Evolutionary conservation across 1,140 invertebrate genomes (phyloP).

Genomic region (Coboldia fuscipes): DNA sequence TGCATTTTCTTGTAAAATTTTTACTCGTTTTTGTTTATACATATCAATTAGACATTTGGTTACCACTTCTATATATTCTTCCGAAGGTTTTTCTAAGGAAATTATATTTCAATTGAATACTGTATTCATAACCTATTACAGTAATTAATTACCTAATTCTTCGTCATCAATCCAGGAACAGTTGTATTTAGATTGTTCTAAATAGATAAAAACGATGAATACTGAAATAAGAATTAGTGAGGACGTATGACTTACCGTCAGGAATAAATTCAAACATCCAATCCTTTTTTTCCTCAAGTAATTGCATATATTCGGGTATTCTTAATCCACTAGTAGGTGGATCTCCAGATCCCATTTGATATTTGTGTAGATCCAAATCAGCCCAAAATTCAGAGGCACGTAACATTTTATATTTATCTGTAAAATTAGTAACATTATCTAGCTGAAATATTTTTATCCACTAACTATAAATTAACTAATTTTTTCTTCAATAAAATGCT

Average conservation of each 20-base stretch:
- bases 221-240: no score
- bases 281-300: neutral
- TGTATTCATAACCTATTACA: slow-evolving; percentile 7
- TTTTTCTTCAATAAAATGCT: slow-evolving; percentile 14
- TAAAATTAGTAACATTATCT: neutral
- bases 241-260: neutral
- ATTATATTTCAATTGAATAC: neutral
- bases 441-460: neutral
- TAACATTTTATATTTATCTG: neutral
- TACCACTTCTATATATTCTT: slow-evolving; percentile 12
- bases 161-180: neutral
- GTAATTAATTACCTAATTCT: neutral
- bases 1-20: slow-evolving; percentile 13
- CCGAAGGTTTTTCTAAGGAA: slow-evolving; percentile 11
- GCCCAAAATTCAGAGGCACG: slow-evolving; percentile 1
- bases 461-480: slow-evolving; percentile 10
- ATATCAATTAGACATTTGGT: slow-evolving; percentile 13
- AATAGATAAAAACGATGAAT: no score
- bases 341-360: slow-evolving; percentile 2
- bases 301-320: neutral
- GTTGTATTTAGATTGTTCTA: neutral
- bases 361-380: slow-evolving; percentile 13
- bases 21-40: slow-evolving; percentile 12
- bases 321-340: neutral
- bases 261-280: neutral